phyloP scores from a whole-genome alignment of 2,888 invertebrate species.

The Ormyrus rosae region DNA sequence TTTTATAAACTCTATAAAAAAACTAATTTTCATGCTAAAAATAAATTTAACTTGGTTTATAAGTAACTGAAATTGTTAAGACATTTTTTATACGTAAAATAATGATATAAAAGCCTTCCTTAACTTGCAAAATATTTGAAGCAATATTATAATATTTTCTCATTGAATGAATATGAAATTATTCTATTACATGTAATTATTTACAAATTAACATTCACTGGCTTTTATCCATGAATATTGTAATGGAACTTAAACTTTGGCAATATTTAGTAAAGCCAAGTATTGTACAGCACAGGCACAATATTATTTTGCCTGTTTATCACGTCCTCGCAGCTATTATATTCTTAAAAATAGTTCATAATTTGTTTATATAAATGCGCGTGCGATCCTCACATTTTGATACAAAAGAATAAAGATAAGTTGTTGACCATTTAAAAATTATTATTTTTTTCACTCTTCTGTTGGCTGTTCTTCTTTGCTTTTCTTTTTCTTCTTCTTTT shows the following conservation, averaged over 20 bases:
- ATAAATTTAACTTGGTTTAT: constrained; percentile 45
- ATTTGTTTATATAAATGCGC: constrained; percentile 30
- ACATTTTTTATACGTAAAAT: constrained; percentile 39
- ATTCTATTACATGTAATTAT: constrained; percentile 55
- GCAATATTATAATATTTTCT: constrained; percentile 39
- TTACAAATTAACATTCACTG: constrained; percentile 52
- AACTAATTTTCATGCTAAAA: constrained; percentile 45
- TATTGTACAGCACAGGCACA: constrained; percentile 38
- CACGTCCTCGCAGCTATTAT: constrained; percentile 1
- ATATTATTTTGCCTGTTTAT: constrained; percentile 17
- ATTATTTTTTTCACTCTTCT: constrained; percentile 43
- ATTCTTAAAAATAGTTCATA: constrained; percentile 35
- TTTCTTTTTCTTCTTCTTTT: constrained; percentile 89
- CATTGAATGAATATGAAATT: constrained; percentile 45
- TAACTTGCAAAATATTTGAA: constrained; percentile 22
- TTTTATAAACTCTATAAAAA: constrained; percentile 44
- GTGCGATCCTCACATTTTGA: constrained; percentile 35
- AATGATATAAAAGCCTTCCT: constrained; percentile 28
- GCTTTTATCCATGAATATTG: constrained; percentile 39
- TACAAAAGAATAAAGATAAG: constrained; percentile 48
- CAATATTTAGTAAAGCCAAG: constrained; percentile 43
- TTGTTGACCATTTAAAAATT: constrained; percentile 26
- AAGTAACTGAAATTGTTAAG: constrained; percentile 41
- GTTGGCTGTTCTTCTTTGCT: constrained; percentile 80
- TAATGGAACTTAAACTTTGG: constrained; percentile 52